Conservation (phyloP, 2,888 invertebrate species). For the Bruchidius siliquastri region DNA sequence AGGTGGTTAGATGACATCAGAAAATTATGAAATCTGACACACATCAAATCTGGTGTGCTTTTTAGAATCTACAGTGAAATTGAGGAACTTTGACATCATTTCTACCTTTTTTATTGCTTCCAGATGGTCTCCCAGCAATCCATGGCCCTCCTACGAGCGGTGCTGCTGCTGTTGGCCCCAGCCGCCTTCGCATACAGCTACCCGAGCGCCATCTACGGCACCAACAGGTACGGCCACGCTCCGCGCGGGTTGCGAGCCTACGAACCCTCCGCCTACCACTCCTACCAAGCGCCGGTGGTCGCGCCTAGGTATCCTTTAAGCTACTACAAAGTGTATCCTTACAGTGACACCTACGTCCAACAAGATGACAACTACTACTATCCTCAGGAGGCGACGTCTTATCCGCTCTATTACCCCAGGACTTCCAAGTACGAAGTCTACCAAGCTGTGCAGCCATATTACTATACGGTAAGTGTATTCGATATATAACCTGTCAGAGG, state of each 20-base stretch:
- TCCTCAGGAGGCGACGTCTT: constrained; percentile 40
- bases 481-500: too few species aligned
- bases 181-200: constrained; percentile 28
- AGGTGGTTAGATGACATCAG: too few species aligned
- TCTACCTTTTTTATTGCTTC: too few species aligned
- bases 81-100: too few species aligned
- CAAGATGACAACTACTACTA: constrained; percentile 37
- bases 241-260: constrained; percentile 22
- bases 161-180: constrained; percentile 32
- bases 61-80: too few species aligned
- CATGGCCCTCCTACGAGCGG: constrained; percentile 35
- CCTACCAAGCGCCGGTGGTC: constrained; percentile 20
- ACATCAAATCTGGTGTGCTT: too few species aligned
- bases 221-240: constrained; percentile 44
- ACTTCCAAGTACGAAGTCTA: constrained; percentile 49
- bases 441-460: constrained; percentile 48
- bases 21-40: too few species aligned
- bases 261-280: constrained; percentile 19
- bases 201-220: constrained; percentile 41
- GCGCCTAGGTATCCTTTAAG: constrained; percentile 45
- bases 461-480: constrained; percentile 44
- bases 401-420: constrained; percentile 46
- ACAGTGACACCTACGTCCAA: constrained; percentile 53
- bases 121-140: neutral
- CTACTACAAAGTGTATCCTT: constrained; percentile 49